A percentile compares a stretch with the other conserved stretches of the same genome.
Evolutionary conservation across 1,140 invertebrate genomes (phyloP).

Genomic region (Proales similis): DNA sequence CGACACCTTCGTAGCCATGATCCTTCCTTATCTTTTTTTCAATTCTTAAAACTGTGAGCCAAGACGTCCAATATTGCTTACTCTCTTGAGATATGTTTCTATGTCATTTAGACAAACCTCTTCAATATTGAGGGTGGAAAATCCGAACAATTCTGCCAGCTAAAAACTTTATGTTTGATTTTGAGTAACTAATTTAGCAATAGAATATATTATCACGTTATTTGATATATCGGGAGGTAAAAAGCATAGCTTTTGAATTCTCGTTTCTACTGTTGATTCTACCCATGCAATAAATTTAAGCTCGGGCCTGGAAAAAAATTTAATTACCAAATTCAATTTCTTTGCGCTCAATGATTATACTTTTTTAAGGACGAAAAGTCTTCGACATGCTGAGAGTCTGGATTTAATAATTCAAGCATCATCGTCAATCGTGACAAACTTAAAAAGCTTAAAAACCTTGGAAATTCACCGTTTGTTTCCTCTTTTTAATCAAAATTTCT

Average conservation of each 20-base stretch:
- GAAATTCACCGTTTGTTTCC: background rate
- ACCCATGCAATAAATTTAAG: conserved; percentile 55
- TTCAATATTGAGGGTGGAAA: conserved; percentile 41
- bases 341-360: conserved; percentile 38
- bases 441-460: conserved; percentile 45
- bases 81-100: conserved; percentile 41
- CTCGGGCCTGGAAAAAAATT: conserved; percentile 42
- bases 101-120: conserved; percentile 39
- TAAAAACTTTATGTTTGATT: conserved; percentile 38
- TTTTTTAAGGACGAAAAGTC: conserved; percentile 48
- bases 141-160: conserved; percentile 41
- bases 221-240: conserved; percentile 51
- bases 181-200: background rate
- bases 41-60: conserved; percentile 28
- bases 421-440: conserved; percentile 47
- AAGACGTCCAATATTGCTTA: conserved; percentile 23
- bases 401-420: conserved; percentile 54
- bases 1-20: conserved; percentile 53
- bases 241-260: conserved; percentile 42
- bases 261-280: conserved; percentile 43
- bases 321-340: background rate
- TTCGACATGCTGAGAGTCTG: conserved; percentile 55
- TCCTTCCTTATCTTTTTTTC: conserved; percentile 47
- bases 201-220: conserved; percentile 41
- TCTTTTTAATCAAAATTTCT: background rate